Evolutionary conservation across 2,113 vertebrate genomes (phyloP).

Genomic region (Paramormyrops kingsleyae): DNA sequence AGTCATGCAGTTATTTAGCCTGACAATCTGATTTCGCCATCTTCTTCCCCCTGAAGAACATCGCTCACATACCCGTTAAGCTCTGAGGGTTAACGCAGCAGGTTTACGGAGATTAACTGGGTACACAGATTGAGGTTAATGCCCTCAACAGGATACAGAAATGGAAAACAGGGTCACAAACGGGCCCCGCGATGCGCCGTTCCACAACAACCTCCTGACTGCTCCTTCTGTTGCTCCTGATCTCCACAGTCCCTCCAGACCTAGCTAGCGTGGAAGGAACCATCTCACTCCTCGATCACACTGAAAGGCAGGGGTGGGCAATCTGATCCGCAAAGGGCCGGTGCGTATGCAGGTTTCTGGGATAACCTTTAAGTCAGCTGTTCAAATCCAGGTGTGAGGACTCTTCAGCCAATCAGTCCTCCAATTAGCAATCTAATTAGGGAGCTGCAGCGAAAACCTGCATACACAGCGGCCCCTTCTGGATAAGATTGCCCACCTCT

Average conservation of each 20-base stretch:
- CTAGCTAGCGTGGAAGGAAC: neutral
- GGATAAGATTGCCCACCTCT: no score
- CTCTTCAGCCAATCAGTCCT: no score
- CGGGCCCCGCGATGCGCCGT: neutral
- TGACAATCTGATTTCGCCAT: neutral
- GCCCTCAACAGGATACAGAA: conserved; percentile 37
- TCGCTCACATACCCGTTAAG: neutral
- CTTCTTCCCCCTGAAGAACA: neutral
- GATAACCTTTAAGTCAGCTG: no score
- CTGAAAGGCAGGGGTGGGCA: neutral
- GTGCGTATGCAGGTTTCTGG: no score
- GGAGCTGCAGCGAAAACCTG: no score
- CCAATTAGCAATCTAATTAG: no score
- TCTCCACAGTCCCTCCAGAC: neutral
- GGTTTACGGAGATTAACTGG: conserved; percentile 35
- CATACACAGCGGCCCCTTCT: no score
- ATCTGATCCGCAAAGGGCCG: no score
- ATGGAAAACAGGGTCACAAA: conserved; percentile 38
- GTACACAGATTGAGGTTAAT: conserved; percentile 48
- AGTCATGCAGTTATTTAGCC: neutral
- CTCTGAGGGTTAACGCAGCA: neutral
- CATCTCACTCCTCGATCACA: neutral
- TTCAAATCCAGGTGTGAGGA: no score
- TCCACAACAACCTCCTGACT: neutral
- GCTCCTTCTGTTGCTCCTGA: neutral